A percentile compares a stretch with the other conserved stretches of the same genome.
Evolutionary conservation across 2,888 invertebrate genomes (phyloP).

Genomic region (Pseudoips prasinana): DNA sequence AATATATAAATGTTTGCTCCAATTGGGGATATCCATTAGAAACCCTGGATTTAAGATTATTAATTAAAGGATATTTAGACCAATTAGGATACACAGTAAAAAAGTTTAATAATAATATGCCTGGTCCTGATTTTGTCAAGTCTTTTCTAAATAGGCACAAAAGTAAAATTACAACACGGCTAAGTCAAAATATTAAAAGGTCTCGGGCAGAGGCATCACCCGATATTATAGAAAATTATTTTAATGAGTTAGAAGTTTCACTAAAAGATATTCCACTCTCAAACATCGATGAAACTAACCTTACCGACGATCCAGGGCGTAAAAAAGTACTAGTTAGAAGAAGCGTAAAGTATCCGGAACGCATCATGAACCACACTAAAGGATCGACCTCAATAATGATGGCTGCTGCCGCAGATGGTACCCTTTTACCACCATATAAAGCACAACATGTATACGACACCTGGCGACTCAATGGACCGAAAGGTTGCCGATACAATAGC

Average conservation of each 20-base stretch:
- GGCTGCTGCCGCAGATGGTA: conserved; percentile 46
- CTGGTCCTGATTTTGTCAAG: conserved; percentile 22
- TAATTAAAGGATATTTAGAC: conserved; percentile 27
- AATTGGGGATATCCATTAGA: conserved; percentile 32
- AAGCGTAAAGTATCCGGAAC: conserved; percentile 47
- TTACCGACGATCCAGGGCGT: conserved; percentile 23
- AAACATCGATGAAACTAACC: conserved; percentile 23
- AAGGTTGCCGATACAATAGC: conserved; percentile 44
- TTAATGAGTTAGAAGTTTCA: conserved; percentile 16
- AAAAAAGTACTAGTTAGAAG: conserved; percentile 32
- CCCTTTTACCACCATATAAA: conserved; percentile 52
- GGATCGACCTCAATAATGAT: conserved; percentile 49
- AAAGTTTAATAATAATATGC: conserved; percentile 28
- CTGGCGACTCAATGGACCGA: conserved; percentile 55
- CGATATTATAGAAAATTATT: conserved; percentile 19
- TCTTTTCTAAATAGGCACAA: conserved; percentile 26
- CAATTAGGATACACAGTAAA: conserved; percentile 9
- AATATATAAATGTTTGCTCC: conserved; percentile 23
- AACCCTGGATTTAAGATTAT: conserved; percentile 14
- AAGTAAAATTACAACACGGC: conserved; percentile 13
- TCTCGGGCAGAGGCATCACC: conserved; percentile 19
- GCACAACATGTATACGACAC: conserved; percentile 45
- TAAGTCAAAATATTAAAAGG: conserved; percentile 28
- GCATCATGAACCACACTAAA: conserved; percentile 46
- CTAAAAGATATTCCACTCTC: conserved; percentile 11